Base-by-base conservation (phyloP, 1,140 invertebrate species). In the Neodiprion lecontei region DNA sequence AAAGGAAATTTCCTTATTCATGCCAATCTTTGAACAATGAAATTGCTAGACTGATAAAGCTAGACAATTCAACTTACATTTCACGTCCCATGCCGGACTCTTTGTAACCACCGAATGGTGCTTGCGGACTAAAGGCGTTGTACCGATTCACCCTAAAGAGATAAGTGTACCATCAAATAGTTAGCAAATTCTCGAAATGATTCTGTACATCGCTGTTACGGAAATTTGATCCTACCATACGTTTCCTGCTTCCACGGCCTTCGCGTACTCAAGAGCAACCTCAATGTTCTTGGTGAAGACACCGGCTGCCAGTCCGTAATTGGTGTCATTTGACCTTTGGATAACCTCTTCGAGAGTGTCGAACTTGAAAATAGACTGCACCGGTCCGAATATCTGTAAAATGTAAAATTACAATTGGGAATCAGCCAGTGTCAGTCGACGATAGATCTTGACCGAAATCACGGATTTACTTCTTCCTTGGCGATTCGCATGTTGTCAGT, bases 291-390 rank as follows among this genome's bases (percentile, higher is more conserved):
- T 95, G 10, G 96, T 97, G 23, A 98, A 89, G 53, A 98, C 91
- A 3, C 94, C 96, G 72, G 96, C 94, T 9, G 94, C 96, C 10
- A 99, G 90, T 4, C 97, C 97, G 84, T 97, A 99, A 66, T 91
- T 89, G 2, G 96, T 95, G 78, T 94, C 91, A 84, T 98, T 98
- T 1, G 96, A 94, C 72, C 96, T 90, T 76, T 95, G 92, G 48
- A 98, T 93, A 0, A 96, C 93, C 86, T 98, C 97, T 1, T 98
- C 96, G 66, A 97, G 86, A 11, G 91, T 93, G 65, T 94, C 93
- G 82, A 98, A 98, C 84, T 93, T 92, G 12, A 93, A 82, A 50
- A 94, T 92, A 68, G 89, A 89, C 85, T 92, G 91, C 9, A 94
- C 93, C 28, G 93, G 93, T n/a, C 93, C 93, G 85, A 94, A 94